Evolutionary conservation across 2,888 invertebrate species (phyloP).

Genomic region (Campopleginae sp.): DNA sequence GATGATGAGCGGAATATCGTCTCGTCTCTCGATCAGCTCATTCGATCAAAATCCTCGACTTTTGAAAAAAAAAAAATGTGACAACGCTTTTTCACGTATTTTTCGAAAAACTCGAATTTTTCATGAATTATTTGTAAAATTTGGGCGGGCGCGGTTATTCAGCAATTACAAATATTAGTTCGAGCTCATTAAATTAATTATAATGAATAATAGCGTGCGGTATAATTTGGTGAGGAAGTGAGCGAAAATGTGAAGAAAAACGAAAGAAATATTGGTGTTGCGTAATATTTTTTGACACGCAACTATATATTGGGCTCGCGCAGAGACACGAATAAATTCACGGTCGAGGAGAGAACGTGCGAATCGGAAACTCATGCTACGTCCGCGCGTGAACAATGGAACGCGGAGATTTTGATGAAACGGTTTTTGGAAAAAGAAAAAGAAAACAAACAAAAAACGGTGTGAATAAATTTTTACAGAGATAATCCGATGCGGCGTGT

Average conservation of each 20-base stretch:
- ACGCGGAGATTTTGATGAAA: conserved; percentile 21
- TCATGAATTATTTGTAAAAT: not conserved
- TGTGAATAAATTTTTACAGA: not conserved
- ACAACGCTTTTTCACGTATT: not conserved
- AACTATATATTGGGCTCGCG: too few species aligned
- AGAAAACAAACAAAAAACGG: too few species aligned
- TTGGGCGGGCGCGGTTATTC: not conserved
- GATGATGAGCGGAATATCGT: not conserved
- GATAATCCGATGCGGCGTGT: not conserved
- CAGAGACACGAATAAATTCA: conserved; percentile 57
- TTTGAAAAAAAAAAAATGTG: not conserved
- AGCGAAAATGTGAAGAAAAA: not conserved
- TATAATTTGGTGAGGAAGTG: not conserved
- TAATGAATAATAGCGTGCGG: not conserved
- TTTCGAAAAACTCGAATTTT: not conserved
- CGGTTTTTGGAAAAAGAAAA: not conserved
- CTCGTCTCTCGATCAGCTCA: not conserved
- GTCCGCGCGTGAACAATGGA: not conserved
- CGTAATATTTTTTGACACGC: conserved; percentile 6
- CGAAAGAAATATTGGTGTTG: not conserved
- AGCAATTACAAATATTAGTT: not conserved
- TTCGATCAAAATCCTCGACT: not conserved
- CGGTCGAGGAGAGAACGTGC: conserved; percentile 46
- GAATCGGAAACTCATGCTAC: conserved; percentile 3
- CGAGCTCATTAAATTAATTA: not conserved